A percentile compares a stretch with the other conserved stretches of the same genome.
Evolutionary conservation across 2,888 invertebrate species (phyloP).

Genomic region (Lycaena phlaeas): DNA sequence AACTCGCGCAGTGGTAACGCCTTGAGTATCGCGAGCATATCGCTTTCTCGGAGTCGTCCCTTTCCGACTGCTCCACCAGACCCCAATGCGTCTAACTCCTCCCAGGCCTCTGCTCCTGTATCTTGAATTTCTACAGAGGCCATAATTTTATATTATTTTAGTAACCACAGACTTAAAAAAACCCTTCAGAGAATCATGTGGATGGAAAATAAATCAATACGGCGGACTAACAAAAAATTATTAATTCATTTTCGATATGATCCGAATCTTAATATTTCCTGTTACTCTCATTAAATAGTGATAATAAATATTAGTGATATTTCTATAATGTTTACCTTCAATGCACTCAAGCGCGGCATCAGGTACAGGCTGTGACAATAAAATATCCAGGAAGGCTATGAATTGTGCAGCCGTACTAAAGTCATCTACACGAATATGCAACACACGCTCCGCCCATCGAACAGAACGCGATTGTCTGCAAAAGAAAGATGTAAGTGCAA

Average conservation of each 20-base stretch:
- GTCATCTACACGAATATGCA: conserved; percentile 33
- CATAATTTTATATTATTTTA: neutral
- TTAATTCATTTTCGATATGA: no score
- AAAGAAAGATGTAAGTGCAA: no score
- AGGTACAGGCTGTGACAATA: conserved; percentile 35
- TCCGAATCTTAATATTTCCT: no score
- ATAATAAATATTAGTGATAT: no score
- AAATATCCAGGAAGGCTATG: conserved; percentile 39
- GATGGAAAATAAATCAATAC: no score
- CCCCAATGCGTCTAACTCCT: conserved; percentile 45
- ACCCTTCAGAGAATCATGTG: no score
- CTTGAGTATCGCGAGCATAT: conserved; percentile 38
- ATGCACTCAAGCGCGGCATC: conserved; percentile 48
- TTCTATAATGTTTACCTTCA: no score
- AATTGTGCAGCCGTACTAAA: conserved; percentile 32
- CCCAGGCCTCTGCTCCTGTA: conserved; percentile 40
- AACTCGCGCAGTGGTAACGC: conserved; percentile 40
- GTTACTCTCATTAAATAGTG: no score
- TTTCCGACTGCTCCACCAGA: conserved; percentile 45
- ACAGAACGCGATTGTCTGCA: conserved; percentile 54
- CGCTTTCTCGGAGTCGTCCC: conserved; percentile 47
- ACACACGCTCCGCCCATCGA: conserved; percentile 43
- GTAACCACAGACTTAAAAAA: neutral
- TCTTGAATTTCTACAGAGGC: neutral
- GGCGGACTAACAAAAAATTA: no score